phyloP scores from a whole-genome alignment of 92 coral and sea anemone species.

The Parazoanthus atlanticus region DNA sequence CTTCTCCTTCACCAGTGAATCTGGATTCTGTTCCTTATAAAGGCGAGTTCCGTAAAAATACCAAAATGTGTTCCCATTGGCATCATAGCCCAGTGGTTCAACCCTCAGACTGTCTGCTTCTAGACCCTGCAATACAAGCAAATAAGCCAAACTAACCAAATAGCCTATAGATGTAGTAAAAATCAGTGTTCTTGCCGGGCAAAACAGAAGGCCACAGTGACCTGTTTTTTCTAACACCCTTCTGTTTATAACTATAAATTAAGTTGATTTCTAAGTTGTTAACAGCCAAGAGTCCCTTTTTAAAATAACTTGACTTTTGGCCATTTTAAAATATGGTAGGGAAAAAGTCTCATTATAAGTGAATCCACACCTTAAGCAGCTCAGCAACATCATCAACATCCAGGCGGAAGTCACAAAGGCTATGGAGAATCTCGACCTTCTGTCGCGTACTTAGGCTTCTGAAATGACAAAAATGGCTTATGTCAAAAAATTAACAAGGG shows the following conservation, averaged over 20 bases:
- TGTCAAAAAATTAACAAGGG: not conserved
- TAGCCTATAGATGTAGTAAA: too few species aligned
- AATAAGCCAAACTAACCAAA: not conserved
- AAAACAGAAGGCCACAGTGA: too few species aligned
- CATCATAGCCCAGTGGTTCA: slow-evolving; percentile 90
- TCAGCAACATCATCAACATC: slow-evolving; percentile 96
- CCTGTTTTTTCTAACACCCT: too few species aligned
- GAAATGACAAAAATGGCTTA: slow-evolving; percentile 6
- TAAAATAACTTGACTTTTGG: too few species aligned
- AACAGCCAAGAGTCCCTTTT: too few species aligned
- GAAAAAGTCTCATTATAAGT: not conserved
- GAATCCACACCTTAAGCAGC: slow-evolving; percentile 67
- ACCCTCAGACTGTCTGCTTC: slow-evolving; percentile 98
- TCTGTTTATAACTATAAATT: too few species aligned
- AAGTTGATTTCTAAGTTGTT: too few species aligned
- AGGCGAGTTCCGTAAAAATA: slow-evolving; percentile 95
- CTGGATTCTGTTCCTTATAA: slow-evolving; percentile 74
- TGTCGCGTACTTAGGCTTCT: slow-evolving; percentile 79
- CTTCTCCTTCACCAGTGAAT: slow-evolving; percentile 56
- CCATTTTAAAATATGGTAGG: too few species aligned
- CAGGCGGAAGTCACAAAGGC: slow-evolving; percentile 91
- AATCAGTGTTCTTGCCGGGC: too few species aligned
- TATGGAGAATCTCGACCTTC: slow-evolving; percentile 94
- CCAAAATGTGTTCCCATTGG: slow-evolving; percentile 87
- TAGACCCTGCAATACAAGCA: slow-evolving; percentile 60